phyloP scores from a whole-genome alignment of 2,113 vertebrate species.

The Ranitomeya variabilis region DNA sequence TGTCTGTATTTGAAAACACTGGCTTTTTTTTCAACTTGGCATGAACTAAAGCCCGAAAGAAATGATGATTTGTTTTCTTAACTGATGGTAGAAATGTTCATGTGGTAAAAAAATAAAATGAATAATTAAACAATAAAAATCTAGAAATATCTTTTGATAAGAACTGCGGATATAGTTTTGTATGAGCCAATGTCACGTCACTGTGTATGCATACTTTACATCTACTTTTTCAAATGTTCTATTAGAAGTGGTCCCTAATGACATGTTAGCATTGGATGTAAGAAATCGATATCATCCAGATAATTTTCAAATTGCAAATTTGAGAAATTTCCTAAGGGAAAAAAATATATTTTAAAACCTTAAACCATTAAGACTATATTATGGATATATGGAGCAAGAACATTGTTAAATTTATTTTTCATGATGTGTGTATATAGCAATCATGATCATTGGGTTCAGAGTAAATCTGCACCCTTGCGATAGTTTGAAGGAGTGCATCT shows the following conservation, averaged over 20 bases:
- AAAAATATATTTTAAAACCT: too few relatives aligned
- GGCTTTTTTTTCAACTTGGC: conserved; percentile 82
- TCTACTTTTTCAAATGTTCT: conserved; percentile 81
- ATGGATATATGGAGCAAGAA: too few relatives aligned
- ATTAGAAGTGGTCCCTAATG: conserved; percentile 77
- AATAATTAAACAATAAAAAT: conserved; percentile 67
- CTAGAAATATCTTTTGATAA: conserved; percentile 68
- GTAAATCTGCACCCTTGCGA: too few relatives aligned
- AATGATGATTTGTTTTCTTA: conserved; percentile 79
- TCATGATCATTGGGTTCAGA: too few relatives aligned
- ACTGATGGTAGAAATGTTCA: conserved; percentile 75
- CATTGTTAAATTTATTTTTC: too few relatives aligned
- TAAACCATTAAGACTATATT: too few relatives aligned
- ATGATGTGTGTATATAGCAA: too few relatives aligned
- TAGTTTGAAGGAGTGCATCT: too few relatives aligned
- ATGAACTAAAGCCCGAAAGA: conserved; percentile 77
- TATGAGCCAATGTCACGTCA: conserved; percentile 73
- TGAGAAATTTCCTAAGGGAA: too few relatives aligned
- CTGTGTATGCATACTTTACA: conserved; percentile 73
- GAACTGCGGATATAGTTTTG: conserved; percentile 70
- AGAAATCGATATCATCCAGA: conserved; percentile 62
- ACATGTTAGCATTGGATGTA: conserved; percentile 75
- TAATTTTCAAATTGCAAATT: too few relatives aligned
- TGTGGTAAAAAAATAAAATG: conserved; percentile 69
- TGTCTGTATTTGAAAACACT: conserved; percentile 84